Evolutionary conservation across 2,888 invertebrate genomes (phyloP).

Genomic region (Cybosia mesomella): DNA sequence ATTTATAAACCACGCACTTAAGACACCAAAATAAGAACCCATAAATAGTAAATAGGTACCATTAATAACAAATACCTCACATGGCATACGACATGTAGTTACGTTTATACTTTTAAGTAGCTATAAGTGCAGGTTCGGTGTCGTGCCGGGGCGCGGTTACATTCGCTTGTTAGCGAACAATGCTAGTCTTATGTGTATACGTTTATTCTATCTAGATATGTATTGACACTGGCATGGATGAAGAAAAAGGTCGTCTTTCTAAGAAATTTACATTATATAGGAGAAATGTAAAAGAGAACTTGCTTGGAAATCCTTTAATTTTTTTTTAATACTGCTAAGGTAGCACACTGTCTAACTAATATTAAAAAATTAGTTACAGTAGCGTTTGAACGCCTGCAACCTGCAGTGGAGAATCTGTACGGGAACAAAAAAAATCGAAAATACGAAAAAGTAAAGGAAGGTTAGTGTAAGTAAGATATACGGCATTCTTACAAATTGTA

Average conservation of each 20-base stretch:
- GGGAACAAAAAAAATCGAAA: background rate
- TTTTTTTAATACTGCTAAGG: background rate
- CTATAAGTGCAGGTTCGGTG: constrained; percentile 62
- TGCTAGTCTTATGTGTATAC: constrained; percentile 61
- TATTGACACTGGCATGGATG: constrained; percentile 52
- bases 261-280: constrained; percentile 53
- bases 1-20: constrained; percentile 13
- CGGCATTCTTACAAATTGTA: background rate
- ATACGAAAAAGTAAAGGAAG: background rate
- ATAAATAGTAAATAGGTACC: constrained; percentile 24
- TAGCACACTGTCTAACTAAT: background rate
- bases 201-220: constrained; percentile 62
- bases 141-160: constrained; percentile 79
- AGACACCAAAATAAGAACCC: constrained; percentile 21
- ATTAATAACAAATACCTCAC: constrained; percentile 42
- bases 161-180: constrained; percentile 81
- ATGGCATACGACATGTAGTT: constrained; percentile 35
- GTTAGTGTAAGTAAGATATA: background rate
- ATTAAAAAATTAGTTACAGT: background rate
- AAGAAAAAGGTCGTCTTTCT: constrained; percentile 56
- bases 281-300: constrained; percentile 38
- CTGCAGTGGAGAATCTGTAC: background rate
- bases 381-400: background rate
- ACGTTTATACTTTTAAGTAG: constrained; percentile 52
- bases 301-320: background rate